A percentile compares a stretch with the other conserved stretches of the same genome.
These are phyloP conservation scores for Caenorhabditis sinica DNA, from an alignment of 2,888 invertebrate genomes.

Conservation along the genomic window DNA sequence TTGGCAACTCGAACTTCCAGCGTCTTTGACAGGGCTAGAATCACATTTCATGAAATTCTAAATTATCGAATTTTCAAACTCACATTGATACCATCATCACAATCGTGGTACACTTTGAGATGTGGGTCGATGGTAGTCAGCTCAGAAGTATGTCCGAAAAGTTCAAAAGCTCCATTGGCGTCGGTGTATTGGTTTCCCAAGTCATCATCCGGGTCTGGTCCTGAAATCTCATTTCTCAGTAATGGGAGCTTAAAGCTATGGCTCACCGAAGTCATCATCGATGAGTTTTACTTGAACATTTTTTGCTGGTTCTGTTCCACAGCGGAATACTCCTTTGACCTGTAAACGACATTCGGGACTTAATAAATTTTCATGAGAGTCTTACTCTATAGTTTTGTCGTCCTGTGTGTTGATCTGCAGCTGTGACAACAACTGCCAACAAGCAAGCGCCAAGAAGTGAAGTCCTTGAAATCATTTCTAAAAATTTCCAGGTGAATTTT, in stretches of 20 bases:
- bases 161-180: slow-evolving; percentile 76
- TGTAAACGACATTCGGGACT: no score
- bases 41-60: neutral
- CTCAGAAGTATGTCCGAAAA: slow-evolving; percentile 79
- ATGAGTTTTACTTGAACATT: slow-evolving; percentile 81
- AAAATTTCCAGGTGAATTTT: neutral
- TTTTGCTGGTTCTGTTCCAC: slow-evolving; percentile 78
- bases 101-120: slow-evolving; percentile 83
- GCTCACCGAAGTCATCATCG: slow-evolving; percentile 82
- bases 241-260: neutral
- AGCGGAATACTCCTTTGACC: slow-evolving; percentile 78
- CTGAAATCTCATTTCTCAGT: slow-evolving; percentile 46
- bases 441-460: slow-evolving; percentile 17
- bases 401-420: slow-evolving; percentile 71
- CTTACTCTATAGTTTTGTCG: slow-evolving; percentile 76
- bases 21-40: slow-evolving; percentile 83
- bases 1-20: slow-evolving; percentile 84
- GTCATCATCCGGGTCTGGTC: slow-evolving; percentile 82
- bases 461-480: slow-evolving; percentile 38
- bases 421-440: slow-evolving; percentile 8
- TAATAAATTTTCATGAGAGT: neutral
- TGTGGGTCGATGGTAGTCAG: slow-evolving; percentile 83
- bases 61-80: slow-evolving; percentile 24
- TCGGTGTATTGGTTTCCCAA: slow-evolving; percentile 79
- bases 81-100: slow-evolving; percentile 82